A percentile compares a stretch with the other conserved stretches of the same genome.
Conservation (phyloP, 2,888 invertebrate genomes). For the Folsomia manolachei region DNA sequence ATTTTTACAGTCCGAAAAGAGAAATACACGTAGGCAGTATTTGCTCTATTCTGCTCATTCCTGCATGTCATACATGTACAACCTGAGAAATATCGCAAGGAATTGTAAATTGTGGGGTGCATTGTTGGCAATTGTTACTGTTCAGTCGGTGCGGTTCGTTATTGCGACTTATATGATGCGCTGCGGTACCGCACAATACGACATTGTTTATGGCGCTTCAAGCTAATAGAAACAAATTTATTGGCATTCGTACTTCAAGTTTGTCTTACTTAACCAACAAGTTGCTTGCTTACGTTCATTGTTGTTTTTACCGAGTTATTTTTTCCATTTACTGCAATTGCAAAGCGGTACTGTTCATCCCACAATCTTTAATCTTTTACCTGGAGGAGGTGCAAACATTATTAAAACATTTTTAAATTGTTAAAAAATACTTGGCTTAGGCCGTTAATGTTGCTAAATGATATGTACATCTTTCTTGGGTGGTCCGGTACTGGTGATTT, state of each 20-base stretch:
- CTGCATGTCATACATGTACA: too few species aligned
- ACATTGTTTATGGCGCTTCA: background rate
- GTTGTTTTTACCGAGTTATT: too few species aligned
- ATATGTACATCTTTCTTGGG: background rate
- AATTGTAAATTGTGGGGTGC: too few species aligned
- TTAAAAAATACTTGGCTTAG: background rate
- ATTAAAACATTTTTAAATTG: constrained; percentile 1
- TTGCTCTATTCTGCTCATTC: too few species aligned
- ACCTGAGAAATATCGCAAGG: too few species aligned
- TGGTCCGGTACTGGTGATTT: background rate
- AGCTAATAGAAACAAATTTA: background rate
- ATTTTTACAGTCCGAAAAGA: too few species aligned
- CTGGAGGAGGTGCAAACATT: background rate
- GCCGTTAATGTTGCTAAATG: constrained; percentile 3
- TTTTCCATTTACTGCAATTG: too few species aligned
- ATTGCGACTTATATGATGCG: too few species aligned
- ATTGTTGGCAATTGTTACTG: too few species aligned
- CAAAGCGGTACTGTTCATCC: background rate
- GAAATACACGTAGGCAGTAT: too few species aligned
- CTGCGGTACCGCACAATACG: too few species aligned
- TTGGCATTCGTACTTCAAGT: background rate
- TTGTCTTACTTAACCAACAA: background rate
- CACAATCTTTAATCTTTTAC: background rate
- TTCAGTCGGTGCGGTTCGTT: too few species aligned
- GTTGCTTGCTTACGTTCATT: background rate